phyloP scores from a whole-genome alignment of 2,113 vertebrate genomes.

The Pelecanus crispus region DNA sequence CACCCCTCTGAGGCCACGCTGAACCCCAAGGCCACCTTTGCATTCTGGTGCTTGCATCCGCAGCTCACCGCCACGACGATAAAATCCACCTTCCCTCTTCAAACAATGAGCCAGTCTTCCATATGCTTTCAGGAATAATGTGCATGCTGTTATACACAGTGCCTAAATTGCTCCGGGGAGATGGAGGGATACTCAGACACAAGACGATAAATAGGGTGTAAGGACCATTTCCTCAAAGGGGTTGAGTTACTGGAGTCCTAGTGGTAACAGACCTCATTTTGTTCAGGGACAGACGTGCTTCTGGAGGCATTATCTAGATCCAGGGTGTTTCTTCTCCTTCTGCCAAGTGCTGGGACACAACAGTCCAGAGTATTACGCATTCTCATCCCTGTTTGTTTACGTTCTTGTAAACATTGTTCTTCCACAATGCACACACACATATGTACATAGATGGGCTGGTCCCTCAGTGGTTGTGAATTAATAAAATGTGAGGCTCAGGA shows the following conservation, averaged over 20 bases:
- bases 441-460: background rate
- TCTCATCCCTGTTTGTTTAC: background rate
- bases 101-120: background rate
- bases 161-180: background rate
- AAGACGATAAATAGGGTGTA: background rate
- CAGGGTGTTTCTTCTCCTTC: background rate
- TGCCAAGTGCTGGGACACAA: background rate
- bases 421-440: background rate
- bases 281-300: background rate
- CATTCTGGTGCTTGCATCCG: background rate
- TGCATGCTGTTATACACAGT: accelerated
- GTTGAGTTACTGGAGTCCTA: background rate
- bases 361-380: background rate
- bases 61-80: background rate
- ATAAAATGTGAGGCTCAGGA: background rate
- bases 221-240: background rate
- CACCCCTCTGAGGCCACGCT: accelerated
- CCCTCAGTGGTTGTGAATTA: background rate
- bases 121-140: background rate
- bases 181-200: background rate
- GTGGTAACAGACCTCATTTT: background rate
- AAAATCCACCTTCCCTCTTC: background rate
- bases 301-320: background rate
- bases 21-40: accelerated
- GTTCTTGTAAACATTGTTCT: background rate